These are phyloP conservation scores for Acanthisitta chloris DNA, from an alignment of 2,113 vertebrate genomes.

Conservation along the genomic window DNA sequence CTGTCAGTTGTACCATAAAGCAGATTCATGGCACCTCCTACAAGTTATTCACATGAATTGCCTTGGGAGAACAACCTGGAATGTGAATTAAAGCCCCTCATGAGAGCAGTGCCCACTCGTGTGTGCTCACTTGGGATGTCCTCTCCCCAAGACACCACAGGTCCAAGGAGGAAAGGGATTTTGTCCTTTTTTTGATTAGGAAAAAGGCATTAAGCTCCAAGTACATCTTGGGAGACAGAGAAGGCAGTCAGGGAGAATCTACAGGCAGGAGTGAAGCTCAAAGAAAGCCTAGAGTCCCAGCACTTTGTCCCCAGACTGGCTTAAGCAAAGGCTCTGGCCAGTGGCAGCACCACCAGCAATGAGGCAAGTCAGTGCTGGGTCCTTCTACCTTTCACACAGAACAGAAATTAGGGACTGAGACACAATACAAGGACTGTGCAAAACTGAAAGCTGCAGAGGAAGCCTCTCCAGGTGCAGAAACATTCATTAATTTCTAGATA, in stretches of 20 bases:
- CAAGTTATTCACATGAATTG: accelerated
- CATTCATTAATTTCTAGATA: neutral
- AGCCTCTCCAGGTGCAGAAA: conserved; percentile 23
- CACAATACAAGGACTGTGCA: neutral
- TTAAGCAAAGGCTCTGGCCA: neutral
- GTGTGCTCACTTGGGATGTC: neutral
- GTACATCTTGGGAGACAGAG: neutral
- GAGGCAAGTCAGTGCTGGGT: neutral
- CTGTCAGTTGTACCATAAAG: neutral
- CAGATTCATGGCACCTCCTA: neutral
- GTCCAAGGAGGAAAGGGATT: neutral
- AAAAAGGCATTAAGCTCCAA: neutral
- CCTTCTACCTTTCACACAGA: neutral
- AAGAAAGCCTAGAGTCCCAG: neutral
- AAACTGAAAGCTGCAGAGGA: neutral
- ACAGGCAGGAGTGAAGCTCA: neutral
- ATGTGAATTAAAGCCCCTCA: neutral
- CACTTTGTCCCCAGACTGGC: neutral
- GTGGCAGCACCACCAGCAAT: neutral
- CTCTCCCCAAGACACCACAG: neutral
- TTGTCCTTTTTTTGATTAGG: neutral
- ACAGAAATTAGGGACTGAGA: neutral
- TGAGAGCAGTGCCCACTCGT: accelerated
- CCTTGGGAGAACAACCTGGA: neutral
- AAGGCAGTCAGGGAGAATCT: neutral